Percentiles rank a stretch among this genome's conserved stretches.
Conservation (phyloP, 2,888 invertebrate genomes). For the Plebejus argus region DNA sequence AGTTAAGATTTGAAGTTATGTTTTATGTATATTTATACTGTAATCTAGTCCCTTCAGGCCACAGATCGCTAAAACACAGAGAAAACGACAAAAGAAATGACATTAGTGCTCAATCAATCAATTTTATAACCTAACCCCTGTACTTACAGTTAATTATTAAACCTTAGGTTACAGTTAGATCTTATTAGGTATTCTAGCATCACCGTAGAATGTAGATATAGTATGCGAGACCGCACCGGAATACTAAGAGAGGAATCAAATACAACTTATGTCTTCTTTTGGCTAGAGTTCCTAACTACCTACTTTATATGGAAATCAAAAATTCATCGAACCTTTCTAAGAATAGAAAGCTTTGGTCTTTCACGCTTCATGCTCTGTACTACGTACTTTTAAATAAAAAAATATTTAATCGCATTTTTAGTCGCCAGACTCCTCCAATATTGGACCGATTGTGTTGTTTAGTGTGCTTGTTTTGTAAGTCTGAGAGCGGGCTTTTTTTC, state of each 20-base stretch:
- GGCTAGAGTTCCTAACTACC: not conserved
- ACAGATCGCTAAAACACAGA: not conserved
- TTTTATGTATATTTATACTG: too few species aligned
- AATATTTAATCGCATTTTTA: too few species aligned
- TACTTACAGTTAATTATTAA: not conserved
- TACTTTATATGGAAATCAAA: conserved; percentile 6
- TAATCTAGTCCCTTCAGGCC: too few species aligned
- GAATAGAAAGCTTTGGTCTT: not conserved
- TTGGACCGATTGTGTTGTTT: too few species aligned
- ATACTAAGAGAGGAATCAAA: not conserved
- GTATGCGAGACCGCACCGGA: not conserved
- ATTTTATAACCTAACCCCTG: not conserved
- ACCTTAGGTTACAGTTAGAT: not conserved
- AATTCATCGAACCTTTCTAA: not conserved
- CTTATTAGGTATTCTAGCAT: not conserved
- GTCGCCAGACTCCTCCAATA: too few species aligned
- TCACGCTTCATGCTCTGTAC: too few species aligned
- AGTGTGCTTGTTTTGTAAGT: too few species aligned
- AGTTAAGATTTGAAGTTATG: too few species aligned
- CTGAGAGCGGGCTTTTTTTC: too few species aligned
- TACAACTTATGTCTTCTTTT: not conserved
- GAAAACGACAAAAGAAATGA: not conserved
- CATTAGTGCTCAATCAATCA: not conserved
- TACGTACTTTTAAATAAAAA: too few species aligned
- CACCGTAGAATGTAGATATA: not conserved